Conservation (phyloP, 2,113 vertebrate species). For the Cyphomyrus discorhynchus region DNA sequence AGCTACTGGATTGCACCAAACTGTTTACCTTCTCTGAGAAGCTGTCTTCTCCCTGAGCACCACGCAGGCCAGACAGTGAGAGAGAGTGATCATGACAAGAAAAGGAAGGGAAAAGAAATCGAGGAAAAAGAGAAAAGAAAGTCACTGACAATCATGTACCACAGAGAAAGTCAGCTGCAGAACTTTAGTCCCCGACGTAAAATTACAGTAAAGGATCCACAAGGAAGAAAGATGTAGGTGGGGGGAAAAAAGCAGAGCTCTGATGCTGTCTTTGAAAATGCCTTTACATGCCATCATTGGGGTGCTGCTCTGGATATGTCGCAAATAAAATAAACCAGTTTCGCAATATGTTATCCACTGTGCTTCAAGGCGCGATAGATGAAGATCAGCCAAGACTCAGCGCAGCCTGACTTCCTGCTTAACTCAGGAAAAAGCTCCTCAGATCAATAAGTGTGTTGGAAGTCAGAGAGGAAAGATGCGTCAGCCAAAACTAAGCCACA, state of each 20-base stretch:
- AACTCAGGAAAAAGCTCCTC: neutral
- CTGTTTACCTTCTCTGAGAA: constrained; percentile 91
- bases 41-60: constrained; percentile 93
- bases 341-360: neutral
- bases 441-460: neutral
- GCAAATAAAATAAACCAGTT: neutral
- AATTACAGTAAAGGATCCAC: neutral
- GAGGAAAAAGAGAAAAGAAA: constrained; percentile 31
- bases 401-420: neutral
- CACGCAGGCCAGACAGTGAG: constrained; percentile 62
- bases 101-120: constrained; percentile 6
- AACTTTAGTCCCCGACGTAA: neutral
- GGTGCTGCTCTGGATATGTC: neutral
- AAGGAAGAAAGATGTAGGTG: neutral
- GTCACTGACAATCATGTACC: constrained; percentile 17
- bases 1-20: neutral
- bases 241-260: neutral
- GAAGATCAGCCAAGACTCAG: neutral
- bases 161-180: neutral
- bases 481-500: neutral
- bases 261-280: too few relatives aligned
- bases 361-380: neutral
- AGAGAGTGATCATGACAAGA: constrained; percentile 22
- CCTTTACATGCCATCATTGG: neutral
- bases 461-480: neutral